Conservation (phyloP, 37 sponge, comb jelly and placozoan genomes). For the Axinella damicornis region DNA sequence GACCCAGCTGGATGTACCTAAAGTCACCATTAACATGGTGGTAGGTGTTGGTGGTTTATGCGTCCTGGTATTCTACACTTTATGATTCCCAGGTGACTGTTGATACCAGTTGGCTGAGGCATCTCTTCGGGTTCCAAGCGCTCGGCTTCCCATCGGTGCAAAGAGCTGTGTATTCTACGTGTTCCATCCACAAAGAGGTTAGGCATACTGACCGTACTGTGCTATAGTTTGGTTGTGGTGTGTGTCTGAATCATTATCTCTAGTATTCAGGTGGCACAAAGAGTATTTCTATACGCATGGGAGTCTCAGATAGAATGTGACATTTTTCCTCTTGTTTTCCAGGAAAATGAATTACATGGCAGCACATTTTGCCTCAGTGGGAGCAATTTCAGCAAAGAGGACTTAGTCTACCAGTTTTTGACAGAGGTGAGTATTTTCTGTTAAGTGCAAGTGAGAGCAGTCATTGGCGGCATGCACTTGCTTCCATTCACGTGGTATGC, state of each 20-base stretch:
- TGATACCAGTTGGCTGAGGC: slow-evolving; percentile 43
- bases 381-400: slow-evolving; percentile 81
- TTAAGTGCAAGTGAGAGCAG: too few relatives aligned
- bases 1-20: background rate
- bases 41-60: background rate
- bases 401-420: slow-evolving; percentile 61
- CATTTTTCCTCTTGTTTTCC: too few relatives aligned
- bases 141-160: slow-evolving; percentile 87
- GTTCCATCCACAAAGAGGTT: slow-evolving; percentile 90
- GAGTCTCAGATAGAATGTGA: too few relatives aligned
- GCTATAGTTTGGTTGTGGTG: too few relatives aligned
- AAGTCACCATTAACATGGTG: background rate
- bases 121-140: slow-evolving; percentile 87
- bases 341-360: slow-evolving; percentile 93
- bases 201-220: too few relatives aligned
- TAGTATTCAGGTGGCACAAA: too few relatives aligned
- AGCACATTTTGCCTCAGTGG: slow-evolving; percentile 82
- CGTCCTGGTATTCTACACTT: background rate
- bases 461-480: too few relatives aligned
- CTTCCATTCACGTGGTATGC: too few relatives aligned
- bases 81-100: background rate
- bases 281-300: too few relatives aligned
- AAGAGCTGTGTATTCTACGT: slow-evolving; percentile 95
- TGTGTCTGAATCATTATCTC: too few relatives aligned
- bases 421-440: slow-evolving; percentile 68